Conservation (phyloP, 2,797 vertebrate species). For the Margarornis squamiger region DNA sequence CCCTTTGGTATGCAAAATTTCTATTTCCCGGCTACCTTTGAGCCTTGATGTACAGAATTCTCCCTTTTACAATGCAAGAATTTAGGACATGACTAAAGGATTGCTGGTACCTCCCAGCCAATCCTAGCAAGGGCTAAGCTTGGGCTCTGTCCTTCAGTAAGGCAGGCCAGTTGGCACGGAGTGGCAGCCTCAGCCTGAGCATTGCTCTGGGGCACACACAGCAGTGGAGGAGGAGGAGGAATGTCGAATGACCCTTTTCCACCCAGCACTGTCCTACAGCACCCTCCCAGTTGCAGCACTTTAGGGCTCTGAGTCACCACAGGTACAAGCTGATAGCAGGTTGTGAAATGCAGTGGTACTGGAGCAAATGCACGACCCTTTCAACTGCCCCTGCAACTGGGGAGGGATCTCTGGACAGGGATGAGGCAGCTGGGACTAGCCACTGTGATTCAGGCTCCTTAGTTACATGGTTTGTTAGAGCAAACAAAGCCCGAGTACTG, state of each 20-base stretch:
- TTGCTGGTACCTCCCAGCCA: background rate
- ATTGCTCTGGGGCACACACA: background rate
- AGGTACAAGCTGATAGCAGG: background rate
- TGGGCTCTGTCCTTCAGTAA: background rate
- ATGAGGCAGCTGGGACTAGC: background rate
- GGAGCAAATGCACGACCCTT: background rate
- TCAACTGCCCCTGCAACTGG: background rate
- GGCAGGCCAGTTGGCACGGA: background rate
- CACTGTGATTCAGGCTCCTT: background rate
- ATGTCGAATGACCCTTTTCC: background rate
- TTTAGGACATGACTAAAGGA: background rate
- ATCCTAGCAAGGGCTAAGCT: background rate
- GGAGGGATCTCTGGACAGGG: background rate
- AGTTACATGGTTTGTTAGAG: background rate
- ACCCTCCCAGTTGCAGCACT: background rate
- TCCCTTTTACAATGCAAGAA: conserved; percentile 16
- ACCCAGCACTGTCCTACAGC: background rate
- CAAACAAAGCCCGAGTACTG: conserved; percentile 10
- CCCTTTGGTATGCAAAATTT: conserved; percentile 10
- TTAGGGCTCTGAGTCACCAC: conserved; percentile 23
- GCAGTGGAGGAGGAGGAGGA: background rate
- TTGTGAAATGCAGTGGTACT: conserved; percentile 9
- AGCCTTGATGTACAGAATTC: background rate
- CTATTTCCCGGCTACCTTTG: background rate
- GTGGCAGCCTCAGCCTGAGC: background rate